phyloP scores from a whole-genome alignment of 2,797 vertebrate genomes.

The Yasuhikotakia modesta region DNA sequence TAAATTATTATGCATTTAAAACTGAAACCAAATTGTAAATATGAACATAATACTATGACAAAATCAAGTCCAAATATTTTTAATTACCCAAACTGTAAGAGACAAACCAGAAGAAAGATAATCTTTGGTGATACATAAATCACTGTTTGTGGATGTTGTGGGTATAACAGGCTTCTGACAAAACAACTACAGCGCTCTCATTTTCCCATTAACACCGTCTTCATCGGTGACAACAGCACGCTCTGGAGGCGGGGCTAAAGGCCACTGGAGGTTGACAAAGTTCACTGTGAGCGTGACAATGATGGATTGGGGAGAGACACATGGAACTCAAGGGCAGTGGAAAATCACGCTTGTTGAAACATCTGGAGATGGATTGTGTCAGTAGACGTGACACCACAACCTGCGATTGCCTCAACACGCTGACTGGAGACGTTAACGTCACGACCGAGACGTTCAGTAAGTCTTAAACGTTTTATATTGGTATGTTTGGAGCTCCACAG shows the following conservation, averaged over 20 bases:
- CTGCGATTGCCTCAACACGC: neutral
- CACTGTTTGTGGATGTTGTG: slow-evolving; percentile 18
- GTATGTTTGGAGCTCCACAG: neutral
- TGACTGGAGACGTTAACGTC: neutral
- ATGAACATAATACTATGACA: neutral
- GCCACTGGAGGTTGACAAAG: slow-evolving; percentile 14
- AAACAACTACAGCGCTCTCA: neutral
- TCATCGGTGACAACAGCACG: neutral
- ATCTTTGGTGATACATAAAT: neutral
- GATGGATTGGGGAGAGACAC: slow-evolving; percentile 24
- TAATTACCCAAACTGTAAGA: neutral
- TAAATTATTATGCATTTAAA: neutral
- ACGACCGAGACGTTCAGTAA: neutral
- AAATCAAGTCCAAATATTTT: neutral
- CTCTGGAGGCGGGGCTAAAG: slow-evolving; percentile 8
- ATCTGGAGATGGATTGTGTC: slow-evolving; percentile 22
- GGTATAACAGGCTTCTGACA: slow-evolving; percentile 3
- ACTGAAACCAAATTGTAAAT: neutral
- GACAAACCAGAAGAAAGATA: neutral
- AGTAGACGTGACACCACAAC: slow-evolving; percentile 30
- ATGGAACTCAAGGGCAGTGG: slow-evolving; percentile 8
- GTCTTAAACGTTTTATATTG: neutral
- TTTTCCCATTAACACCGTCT: slow-evolving; percentile 14
- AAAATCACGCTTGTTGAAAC: slow-evolving; percentile 23
- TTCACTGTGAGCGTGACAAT: slow-evolving; percentile 38